phyloP scores from a whole-genome alignment of 1,140 invertebrate species.

The Littorina saxatilis region DNA sequence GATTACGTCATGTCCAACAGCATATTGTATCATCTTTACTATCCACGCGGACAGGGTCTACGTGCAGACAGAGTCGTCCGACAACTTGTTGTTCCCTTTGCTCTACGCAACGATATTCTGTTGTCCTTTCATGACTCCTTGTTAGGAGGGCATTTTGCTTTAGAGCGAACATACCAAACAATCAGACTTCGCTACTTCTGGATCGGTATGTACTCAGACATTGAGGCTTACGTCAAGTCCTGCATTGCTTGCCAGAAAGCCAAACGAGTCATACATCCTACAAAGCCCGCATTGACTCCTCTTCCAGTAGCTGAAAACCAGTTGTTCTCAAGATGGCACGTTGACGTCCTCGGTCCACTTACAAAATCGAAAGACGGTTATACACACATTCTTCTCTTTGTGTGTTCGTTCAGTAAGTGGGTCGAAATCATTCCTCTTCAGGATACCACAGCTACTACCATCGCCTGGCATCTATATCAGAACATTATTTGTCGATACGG shows the following conservation, averaged over 20 bases:
- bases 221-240: background rate
- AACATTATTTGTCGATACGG: background rate
- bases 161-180: background rate
- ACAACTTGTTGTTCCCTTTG: background rate
- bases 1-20: background rate
- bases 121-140: background rate
- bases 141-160: background rate
- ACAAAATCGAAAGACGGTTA: background rate
- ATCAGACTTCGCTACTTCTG: background rate
- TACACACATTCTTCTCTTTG: background rate
- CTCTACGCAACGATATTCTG: background rate
- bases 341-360: background rate
- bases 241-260: constrained; percentile 1
- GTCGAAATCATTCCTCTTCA: background rate
- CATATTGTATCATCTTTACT: background rate
- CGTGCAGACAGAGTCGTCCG: background rate
- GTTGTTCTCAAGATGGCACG: constrained; percentile 10
- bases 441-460: background rate
- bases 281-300: background rate
- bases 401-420: constrained; percentile 9
- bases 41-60: background rate
- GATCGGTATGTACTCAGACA: background rate
- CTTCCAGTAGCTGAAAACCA: background rate
- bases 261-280: background rate
- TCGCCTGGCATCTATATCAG: background rate